Evolutionary conservation across 2,797 vertebrate genomes (phyloP).

Genomic region (Lemur catta): DNA sequence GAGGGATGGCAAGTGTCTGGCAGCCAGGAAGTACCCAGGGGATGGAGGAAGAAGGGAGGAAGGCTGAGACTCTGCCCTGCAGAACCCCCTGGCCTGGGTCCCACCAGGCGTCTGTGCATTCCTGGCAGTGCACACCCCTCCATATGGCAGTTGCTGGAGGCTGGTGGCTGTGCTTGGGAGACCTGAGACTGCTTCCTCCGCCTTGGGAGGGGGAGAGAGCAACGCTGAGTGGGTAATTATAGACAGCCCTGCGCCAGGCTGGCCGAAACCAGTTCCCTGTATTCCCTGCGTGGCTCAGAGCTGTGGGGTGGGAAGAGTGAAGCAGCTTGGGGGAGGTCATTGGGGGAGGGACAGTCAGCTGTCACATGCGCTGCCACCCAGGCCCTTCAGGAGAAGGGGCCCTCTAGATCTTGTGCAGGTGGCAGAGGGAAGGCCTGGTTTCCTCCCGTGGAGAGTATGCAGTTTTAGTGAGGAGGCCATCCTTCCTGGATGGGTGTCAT

Average conservation of each 20-base stretch:
- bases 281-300: background rate
- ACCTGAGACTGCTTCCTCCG: conserved; percentile 69
- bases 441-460: background rate
- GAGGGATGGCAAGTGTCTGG: background rate
- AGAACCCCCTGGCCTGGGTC: background rate
- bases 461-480: background rate
- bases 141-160: conserved; percentile 42
- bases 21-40: background rate
- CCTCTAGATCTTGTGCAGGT: background rate
- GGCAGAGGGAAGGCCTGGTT: background rate
- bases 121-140: conserved; percentile 43
- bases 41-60: background rate
- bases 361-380: background rate
- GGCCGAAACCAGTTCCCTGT: conserved; percentile 53
- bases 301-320: conserved; percentile 17
- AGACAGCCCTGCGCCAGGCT: conserved; percentile 50
- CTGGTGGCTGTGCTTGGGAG: conserved; percentile 54
- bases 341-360: conserved; percentile 41
- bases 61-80: background rate
- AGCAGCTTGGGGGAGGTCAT: conserved; percentile 35
- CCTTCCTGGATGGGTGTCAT: background rate
- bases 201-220: background rate
- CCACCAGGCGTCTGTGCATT: background rate
- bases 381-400: background rate
- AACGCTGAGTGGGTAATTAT: conserved; percentile 57